These are phyloP conservation scores for Pristionchus arcanus DNA, from an alignment of 2,888 invertebrate species.

Conservation along the genomic window DNA sequence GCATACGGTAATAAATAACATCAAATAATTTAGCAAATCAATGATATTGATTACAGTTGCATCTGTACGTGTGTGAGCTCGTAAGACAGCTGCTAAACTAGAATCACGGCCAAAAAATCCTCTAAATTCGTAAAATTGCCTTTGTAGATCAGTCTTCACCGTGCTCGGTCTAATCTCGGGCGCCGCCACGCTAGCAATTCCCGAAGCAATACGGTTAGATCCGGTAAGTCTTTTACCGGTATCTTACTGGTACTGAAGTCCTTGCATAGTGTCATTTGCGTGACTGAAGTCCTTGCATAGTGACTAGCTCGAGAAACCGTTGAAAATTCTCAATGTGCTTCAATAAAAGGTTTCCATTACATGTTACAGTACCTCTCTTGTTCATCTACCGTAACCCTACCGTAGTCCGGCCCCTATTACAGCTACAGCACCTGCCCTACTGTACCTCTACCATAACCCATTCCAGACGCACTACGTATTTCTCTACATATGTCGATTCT, in stretches of 20 bases:
- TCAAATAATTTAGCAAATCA: too few species aligned
- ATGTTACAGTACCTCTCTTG: neutral
- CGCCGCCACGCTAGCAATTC: conserved; percentile 72
- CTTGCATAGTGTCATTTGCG: too few species aligned
- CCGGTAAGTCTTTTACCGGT: neutral
- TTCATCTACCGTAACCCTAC: neutral
- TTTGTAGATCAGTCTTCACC: conserved; percentile 69
- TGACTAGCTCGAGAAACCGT: too few species aligned
- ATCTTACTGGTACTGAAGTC: too few species aligned
- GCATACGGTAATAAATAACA: conserved; percentile 19
- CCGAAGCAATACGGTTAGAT: conserved; percentile 70
- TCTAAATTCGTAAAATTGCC: neutral
- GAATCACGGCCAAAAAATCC: neutral
- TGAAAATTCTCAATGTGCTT: too few species aligned
- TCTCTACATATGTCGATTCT: conserved; percentile 62
- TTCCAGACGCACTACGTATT: neutral
- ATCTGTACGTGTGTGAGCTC: too few species aligned
- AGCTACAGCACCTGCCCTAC: too few species aligned
- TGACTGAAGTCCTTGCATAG: too few species aligned
- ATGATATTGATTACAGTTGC: neutral
- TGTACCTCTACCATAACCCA: too few species aligned
- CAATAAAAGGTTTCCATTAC: too few species aligned
- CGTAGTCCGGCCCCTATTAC: too few species aligned
- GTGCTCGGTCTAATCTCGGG: conserved; percentile 74
- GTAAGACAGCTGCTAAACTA: neutral